Percentiles rank a stretch among this genome's conserved stretches.
phyloP scores from a whole-genome alignment of 2,113 vertebrate genomes.

The Phyllostomus hastatus region DNA sequence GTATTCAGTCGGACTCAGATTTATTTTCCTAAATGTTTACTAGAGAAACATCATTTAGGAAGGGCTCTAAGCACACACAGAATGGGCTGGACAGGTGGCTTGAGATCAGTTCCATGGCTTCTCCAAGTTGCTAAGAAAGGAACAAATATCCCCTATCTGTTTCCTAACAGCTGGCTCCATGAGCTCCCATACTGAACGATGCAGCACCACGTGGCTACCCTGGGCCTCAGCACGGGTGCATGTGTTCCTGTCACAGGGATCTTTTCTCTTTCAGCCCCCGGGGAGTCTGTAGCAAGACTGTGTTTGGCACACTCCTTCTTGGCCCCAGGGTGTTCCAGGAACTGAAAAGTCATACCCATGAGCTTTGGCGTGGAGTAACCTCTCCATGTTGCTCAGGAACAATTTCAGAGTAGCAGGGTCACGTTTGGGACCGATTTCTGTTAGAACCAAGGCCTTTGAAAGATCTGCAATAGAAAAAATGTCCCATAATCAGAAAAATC shows the following conservation, averaged over 20 bases:
- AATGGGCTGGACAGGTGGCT: not conserved
- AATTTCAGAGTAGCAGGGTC: slow-evolving; percentile 87
- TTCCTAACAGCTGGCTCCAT: not conserved
- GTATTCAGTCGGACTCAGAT: not conserved
- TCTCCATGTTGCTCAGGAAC: slow-evolving; percentile 89
- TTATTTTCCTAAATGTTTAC: not conserved
- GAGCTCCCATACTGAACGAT: accelerated
- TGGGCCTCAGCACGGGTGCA: accelerated
- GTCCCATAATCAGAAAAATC: not conserved
- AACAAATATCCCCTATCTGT: not conserved
- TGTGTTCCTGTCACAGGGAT: not conserved
- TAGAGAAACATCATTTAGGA: not conserved
- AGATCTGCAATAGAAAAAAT: slow-evolving; percentile 82
- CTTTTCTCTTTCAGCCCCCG: not conserved
- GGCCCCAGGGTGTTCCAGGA: not conserved
- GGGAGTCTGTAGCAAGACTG: not conserved
- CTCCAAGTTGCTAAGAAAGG: not conserved
- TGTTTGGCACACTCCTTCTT: not conserved
- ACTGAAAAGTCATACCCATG: slow-evolving; percentile 83
- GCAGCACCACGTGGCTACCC: not conserved
- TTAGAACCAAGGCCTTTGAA: slow-evolving; percentile 89
- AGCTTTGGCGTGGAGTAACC: slow-evolving; percentile 84
- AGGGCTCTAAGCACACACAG: not conserved
- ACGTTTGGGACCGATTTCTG: slow-evolving; percentile 89
- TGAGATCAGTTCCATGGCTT: not conserved